Conservation (phyloP, 2,113 vertebrate species). For the Pipa parva region DNA sequence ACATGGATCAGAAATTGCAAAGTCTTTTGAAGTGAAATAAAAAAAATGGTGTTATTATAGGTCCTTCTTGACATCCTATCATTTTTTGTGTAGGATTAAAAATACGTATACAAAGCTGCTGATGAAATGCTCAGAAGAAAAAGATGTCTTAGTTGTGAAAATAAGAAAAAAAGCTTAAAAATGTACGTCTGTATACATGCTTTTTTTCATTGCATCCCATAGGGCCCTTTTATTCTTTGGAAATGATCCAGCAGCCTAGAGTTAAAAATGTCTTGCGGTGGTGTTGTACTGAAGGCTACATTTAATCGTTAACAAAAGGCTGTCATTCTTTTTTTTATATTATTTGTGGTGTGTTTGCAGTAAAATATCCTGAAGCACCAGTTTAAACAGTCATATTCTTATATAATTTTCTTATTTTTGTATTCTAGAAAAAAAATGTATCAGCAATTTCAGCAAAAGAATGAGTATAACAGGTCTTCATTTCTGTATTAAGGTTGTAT, state of each 20-base stretch:
- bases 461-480: too few species aligned
- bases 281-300: slow-evolving; percentile 3
- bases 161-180: slow-evolving; percentile 49
- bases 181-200: slow-evolving; percentile 55
- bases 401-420: background rate
- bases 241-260: slow-evolving; percentile 53
- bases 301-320: slow-evolving; percentile 8
- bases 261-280: slow-evolving; percentile 40
- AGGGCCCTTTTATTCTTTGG: slow-evolving; percentile 58
- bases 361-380: slow-evolving; percentile 2
- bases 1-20: slow-evolving; percentile 91
- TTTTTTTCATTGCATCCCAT: slow-evolving; percentile 63
- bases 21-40: slow-evolving; percentile 93
- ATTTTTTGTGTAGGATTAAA: slow-evolving; percentile 80
- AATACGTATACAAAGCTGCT: slow-evolving; percentile 77
- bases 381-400: background rate
- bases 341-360: slow-evolving; percentile 11
- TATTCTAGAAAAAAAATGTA: slow-evolving; percentile 1
- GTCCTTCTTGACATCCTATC: slow-evolving; percentile 81
- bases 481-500: too few species aligned
- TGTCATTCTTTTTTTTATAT: slow-evolving; percentile 19
- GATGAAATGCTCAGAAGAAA: slow-evolving; percentile 67
- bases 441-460: too few species aligned
- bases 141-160: slow-evolving; percentile 65
- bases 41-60: slow-evolving; percentile 82